Conservation (phyloP, 64 coral and sea anemone species). For the Montipora efflorescens region DNA sequence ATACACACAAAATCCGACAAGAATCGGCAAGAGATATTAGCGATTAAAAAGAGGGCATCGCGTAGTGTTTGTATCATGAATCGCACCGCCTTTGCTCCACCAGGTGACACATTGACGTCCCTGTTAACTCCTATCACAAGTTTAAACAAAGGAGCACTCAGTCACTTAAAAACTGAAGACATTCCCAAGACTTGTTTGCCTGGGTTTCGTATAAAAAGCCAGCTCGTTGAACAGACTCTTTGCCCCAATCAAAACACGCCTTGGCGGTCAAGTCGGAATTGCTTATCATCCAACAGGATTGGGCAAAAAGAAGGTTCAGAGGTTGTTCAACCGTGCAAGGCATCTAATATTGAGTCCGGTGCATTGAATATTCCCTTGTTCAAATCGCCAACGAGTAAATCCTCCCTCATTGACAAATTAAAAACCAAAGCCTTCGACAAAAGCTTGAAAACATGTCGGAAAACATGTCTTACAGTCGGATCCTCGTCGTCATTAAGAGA, state of each 20-base stretch:
- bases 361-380: not conserved
- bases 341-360: conserved; percentile 15
- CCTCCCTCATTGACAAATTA: not conserved
- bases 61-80: not conserved
- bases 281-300: not conserved
- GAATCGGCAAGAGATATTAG: not conserved
- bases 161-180: not conserved
- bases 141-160: not conserved
- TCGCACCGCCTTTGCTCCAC: not conserved
- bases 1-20: not conserved
- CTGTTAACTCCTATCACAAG: conserved; percentile 21
- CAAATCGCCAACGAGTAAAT: not conserved
- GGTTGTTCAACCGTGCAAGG: not conserved
- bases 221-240: conserved; percentile 1
- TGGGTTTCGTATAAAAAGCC: not conserved
- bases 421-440: not conserved
- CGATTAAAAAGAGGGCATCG: not conserved
- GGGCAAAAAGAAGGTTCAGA: not conserved
- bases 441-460: not conserved
- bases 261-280: not conserved
- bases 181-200: not conserved
- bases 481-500: too few relatives aligned
- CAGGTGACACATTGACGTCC: not conserved
- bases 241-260: not conserved
- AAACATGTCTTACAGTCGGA: not conserved